Percentiles rank a stretch among this genome's conserved stretches.
Conservation (phyloP, 2,888 invertebrate genomes). For the Plebejus anna region DNA sequence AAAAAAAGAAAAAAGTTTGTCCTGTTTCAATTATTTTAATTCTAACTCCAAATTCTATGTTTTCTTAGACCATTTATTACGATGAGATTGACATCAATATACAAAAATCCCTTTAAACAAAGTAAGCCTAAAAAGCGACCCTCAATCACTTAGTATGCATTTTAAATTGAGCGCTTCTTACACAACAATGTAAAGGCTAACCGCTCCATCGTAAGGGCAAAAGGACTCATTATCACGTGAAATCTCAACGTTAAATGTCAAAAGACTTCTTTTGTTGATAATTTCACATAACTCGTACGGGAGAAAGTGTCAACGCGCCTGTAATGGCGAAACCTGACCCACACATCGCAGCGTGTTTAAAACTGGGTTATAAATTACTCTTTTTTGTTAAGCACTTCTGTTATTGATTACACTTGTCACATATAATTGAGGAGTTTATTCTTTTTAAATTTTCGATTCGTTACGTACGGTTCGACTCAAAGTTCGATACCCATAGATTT, state of each 20-base stretch:
- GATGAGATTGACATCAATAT: not conserved
- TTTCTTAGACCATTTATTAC: not conserved
- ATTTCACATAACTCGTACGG: constrained; percentile 55
- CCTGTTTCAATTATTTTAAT: not conserved
- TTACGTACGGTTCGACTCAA: not conserved
- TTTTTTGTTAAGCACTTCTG: constrained; percentile 5
- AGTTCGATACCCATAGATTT: not conserved
- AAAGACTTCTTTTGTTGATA: constrained; percentile 41
- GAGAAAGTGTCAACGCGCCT: constrained; percentile 62
- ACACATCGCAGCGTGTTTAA: constrained; percentile 28
- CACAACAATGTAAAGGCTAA: constrained; percentile 22
- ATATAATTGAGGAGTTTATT: not conserved
- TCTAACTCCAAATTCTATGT: not conserved
- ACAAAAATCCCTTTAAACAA: not conserved
- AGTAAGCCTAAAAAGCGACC: not conserved
- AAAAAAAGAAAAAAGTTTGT: not conserved
- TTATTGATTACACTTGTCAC: not conserved
- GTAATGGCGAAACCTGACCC: constrained; percentile 61
- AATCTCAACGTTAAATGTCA: constrained; percentile 20
- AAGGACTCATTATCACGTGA: constrained; percentile 29
- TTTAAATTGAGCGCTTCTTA: constrained; percentile 16
- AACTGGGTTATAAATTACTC: constrained; percentile 22
- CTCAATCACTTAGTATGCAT: not conserved
- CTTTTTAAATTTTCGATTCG: not conserved
- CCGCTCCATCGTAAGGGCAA: constrained; percentile 22